Evolutionary conservation across 2,113 vertebrate genomes (phyloP).

Genomic region (Australoheros scitulus): DNA sequence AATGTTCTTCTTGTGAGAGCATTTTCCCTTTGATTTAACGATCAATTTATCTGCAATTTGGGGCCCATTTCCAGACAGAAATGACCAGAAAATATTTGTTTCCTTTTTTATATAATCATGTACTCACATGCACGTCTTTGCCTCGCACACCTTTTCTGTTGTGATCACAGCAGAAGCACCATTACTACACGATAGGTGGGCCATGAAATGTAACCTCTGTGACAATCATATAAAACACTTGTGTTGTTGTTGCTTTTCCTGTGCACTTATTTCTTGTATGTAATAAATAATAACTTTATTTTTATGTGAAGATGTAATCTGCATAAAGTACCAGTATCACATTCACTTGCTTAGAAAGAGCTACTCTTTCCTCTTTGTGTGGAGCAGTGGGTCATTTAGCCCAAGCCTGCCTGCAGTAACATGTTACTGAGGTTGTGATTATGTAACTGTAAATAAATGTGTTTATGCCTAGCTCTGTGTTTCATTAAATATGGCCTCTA

Average conservation of each 20-base stretch:
- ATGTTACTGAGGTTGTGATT: constrained; percentile 28
- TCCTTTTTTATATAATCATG: not conserved
- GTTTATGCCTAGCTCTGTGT: constrained; percentile 21
- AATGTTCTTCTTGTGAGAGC: not conserved
- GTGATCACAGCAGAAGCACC: constrained; percentile 19
- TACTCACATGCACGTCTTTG: constrained; percentile 3
- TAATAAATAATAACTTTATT: constrained; percentile 13
- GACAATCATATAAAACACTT: constrained; percentile 59
- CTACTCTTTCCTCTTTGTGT: not conserved
- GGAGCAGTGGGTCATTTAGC: not conserved
- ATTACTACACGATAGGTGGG: not conserved
- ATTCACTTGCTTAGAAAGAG: constrained; percentile 14
- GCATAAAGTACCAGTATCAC: not conserved
- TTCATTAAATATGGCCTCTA: not conserved
- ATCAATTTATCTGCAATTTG: not conserved
- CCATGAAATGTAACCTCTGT: constrained; percentile 11
- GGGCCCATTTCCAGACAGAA: not conserved
- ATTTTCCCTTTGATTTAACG: not conserved
- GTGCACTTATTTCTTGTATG: constrained; percentile 33
- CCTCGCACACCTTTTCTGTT: not conserved
- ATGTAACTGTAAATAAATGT: constrained; percentile 63
- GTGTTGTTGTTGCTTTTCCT: constrained; percentile 30
- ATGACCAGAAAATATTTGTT: not conserved
- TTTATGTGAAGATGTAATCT: constrained; percentile 36
- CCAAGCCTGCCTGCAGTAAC: not conserved